Evolutionary conservation across 1,140 invertebrate species (phyloP), one percentile per base, ranked within the genome.

Genomic region (Lepidostoma basale): DNA sequence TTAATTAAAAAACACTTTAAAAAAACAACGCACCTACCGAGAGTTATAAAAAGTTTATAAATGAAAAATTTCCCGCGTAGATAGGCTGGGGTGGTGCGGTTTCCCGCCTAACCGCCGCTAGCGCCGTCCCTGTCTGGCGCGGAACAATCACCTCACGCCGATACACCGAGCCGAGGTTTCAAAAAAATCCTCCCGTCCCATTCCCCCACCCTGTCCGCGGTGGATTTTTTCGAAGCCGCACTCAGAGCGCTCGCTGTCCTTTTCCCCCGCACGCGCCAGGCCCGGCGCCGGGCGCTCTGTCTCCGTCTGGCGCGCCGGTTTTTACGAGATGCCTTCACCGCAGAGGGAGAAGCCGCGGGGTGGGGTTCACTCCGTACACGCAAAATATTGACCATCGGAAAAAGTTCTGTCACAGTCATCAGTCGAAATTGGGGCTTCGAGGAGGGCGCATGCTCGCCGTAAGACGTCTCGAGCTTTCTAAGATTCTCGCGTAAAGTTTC

Each of bases 301-400:
- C 81, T 83, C 81, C 77, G 81, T 83, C 79, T 79, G 78, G 75
- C 81, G 68, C 71, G 63, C 71, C 70, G 63, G 64, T 83, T 83
- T 83, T 83, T 83, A 83, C 81, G 81, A 83, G 81, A 82, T 79
- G 79, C 75, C 78, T 79, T 78, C 79, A 77, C 80, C 77, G 76
- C 62, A 54, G 44, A 36, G 64, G 58, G 67, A 66, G 60, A 63
- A 63, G 47, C 79, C 78, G 79, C 79, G 79, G 78, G 77, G 81
- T 78, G 79, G 77, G 80, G 73, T 77, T 77, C 77, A 77, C 78
- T 78, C 77, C 78, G 78, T 77, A 78, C 80, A 83, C 80, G 78
- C 79, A 81, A 82, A 82, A 83, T 82, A 82, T 82, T 83, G 81
- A 83, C 81, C 81, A 83, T 82, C 79, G 81, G 81, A 83, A 83